Evolutionary conservation across 1,140 invertebrate genomes (phyloP).

Genomic region (Heterodera carotae): DNA sequence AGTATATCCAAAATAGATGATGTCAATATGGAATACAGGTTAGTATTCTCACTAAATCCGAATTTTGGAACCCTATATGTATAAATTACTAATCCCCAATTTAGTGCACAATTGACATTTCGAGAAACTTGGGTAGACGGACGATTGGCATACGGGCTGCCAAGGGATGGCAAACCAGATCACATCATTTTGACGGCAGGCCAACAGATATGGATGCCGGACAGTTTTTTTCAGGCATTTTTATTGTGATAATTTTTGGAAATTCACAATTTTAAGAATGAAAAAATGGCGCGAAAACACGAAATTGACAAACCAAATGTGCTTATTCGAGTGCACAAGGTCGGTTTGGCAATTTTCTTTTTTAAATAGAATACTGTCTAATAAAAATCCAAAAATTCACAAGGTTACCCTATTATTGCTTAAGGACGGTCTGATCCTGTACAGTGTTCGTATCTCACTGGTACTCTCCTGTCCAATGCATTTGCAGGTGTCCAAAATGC

Average conservation of each 20-base stretch:
- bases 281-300: conserved; percentile 94
- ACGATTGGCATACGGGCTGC: conserved; percentile 76
- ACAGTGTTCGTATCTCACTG: conserved; percentile 79
- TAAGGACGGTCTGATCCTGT: conserved; percentile 82
- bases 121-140: conserved; percentile 93
- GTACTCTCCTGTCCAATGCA: conserved; percentile 89
- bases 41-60: too few relatives aligned
- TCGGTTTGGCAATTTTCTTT: too few relatives aligned
- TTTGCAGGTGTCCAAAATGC: conserved; percentile 46
- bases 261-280: conserved; percentile 97
- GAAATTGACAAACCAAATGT: conserved; percentile 75
- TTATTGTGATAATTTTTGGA: conserved; percentile 20
- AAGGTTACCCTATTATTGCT: too few relatives aligned
- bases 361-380: too few relatives aligned
- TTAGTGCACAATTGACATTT: conserved; percentile 79
- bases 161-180: conserved; percentile 57
- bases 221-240: conserved; percentile 61
- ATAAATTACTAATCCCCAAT: too few relatives aligned
- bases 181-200: conserved; percentile 63
- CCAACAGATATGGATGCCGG: conserved; percentile 65
- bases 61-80: too few relatives aligned
- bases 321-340: conserved; percentile 89
- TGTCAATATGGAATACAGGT: conserved; percentile 81
- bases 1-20: conserved; percentile 98
- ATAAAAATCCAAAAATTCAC: too few relatives aligned